Conservation (phyloP, 2,797 vertebrate genomes). For the Pseudomugil tenellus region DNA sequence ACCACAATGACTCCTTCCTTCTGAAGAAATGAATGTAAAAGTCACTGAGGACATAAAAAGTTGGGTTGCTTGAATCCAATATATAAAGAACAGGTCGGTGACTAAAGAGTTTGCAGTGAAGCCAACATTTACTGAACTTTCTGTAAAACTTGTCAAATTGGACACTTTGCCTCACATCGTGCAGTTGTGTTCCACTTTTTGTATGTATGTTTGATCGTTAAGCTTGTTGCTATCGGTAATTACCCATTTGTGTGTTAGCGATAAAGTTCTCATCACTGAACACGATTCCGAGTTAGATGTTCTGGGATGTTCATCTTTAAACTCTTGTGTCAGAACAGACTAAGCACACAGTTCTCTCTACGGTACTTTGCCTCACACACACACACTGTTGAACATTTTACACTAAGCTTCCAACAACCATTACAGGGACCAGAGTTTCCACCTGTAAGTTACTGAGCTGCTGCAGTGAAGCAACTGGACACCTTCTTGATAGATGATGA, state of each 20-base stretch:
- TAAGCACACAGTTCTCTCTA: slow-evolving; percentile 11
- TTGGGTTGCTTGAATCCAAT: neutral
- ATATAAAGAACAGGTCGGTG: neutral
- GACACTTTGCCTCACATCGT: slow-evolving; percentile 1
- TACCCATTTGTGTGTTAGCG: slow-evolving; percentile 42
- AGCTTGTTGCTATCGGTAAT: slow-evolving; percentile 48
- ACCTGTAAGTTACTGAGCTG: slow-evolving; percentile 34
- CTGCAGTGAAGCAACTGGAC: slow-evolving; percentile 43
- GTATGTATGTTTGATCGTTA: slow-evolving; percentile 26
- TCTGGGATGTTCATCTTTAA: slow-evolving; percentile 23
- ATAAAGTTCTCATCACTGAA: slow-evolving; percentile 37
- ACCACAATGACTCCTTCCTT: neutral
- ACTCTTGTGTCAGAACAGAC: slow-evolving; percentile 4
- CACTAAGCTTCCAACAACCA: slow-evolving; percentile 27
- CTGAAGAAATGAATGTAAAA: neutral
- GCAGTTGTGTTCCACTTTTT: slow-evolving; percentile 10
- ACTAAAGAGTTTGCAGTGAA: slow-evolving; percentile 9
- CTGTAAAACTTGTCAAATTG: slow-evolving; percentile 10
- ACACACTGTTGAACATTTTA: slow-evolving; percentile 24
- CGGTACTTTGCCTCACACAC: neutral
- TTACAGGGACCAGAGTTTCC: slow-evolving; percentile 40
- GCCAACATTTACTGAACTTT: slow-evolving; percentile 3
- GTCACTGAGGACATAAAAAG: slow-evolving; percentile 11
- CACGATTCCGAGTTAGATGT: neutral
- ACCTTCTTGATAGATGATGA: slow-evolving; percentile 49